Conservation (phyloP, 2,888 invertebrate genomes). For the Tyria jacobaeae region DNA sequence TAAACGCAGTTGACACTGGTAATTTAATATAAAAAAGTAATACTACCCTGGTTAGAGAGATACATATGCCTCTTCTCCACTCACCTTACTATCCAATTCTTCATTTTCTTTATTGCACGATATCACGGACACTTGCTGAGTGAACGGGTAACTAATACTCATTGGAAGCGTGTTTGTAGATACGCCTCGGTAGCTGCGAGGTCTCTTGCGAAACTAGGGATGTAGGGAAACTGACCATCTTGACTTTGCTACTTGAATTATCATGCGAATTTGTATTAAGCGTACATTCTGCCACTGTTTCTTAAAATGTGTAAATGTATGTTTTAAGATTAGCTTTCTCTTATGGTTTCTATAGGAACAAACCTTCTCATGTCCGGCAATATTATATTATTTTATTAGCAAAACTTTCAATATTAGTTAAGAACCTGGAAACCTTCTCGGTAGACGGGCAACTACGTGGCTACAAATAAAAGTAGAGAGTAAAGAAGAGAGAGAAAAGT, state of each 20-base stretch:
- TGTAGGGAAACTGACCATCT: conserved; percentile 41
- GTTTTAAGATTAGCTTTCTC: no score
- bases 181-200: conserved; percentile 21
- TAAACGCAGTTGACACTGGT: no score
- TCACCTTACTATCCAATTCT: conserved; percentile 33
- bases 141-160: conserved; percentile 21
- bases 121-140: conserved; percentile 27
- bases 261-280: background rate
- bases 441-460: no score
- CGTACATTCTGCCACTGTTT: background rate
- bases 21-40: no score
- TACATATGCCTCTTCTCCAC: background rate
- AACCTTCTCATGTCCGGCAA: no score
- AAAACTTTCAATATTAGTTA: no score
- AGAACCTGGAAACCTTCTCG: no score
- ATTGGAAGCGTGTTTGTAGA: conserved; percentile 32
- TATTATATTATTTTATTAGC: no score
- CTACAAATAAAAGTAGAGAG: no score
- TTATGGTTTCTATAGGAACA: no score
- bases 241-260: conserved; percentile 27
- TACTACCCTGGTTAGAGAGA: background rate
- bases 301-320: no score
- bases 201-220: conserved; percentile 33
- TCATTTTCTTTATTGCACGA: conserved; percentile 26
- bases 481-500: no score